A percentile compares a stretch with the other conserved stretches of the same genome.
phyloP scores from a whole-genome alignment of 1,140 invertebrate genomes.

The silkworm (Bombyx mori) region ASM3026992v2 NC_085129.1:8696501-8697000 shows the following conservation, averaged over 20 bases:
- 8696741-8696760: slow-evolving; percentile 82
- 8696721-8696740: slow-evolving; percentile 82
- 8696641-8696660: slow-evolving; percentile 79
- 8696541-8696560: too few species aligned
- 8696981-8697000: too few species aligned
- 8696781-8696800: slow-evolving; percentile 80
- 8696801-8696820: slow-evolving; percentile 74
- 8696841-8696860: too few species aligned
- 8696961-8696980: too few species aligned
- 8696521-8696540: too few species aligned
- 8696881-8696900: neutral
- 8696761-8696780: slow-evolving; percentile 56
- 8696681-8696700: slow-evolving; percentile 79
- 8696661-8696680: slow-evolving; percentile 79
- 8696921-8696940: too few species aligned
- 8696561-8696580: neutral
- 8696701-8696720: slow-evolving; percentile 59
- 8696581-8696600: slow-evolving; percentile 79
- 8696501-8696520: too few species aligned
- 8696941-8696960: too few species aligned
- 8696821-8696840: slow-evolving; percentile 17
- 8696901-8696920: neutral
- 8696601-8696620: slow-evolving; percentile 87
- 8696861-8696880: too few species aligned
- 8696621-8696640: slow-evolving; percentile 81